Conservation (phyloP, 37 sponge, comb jelly and placozoan species). For the Amphimedon queenslandica region DNA sequence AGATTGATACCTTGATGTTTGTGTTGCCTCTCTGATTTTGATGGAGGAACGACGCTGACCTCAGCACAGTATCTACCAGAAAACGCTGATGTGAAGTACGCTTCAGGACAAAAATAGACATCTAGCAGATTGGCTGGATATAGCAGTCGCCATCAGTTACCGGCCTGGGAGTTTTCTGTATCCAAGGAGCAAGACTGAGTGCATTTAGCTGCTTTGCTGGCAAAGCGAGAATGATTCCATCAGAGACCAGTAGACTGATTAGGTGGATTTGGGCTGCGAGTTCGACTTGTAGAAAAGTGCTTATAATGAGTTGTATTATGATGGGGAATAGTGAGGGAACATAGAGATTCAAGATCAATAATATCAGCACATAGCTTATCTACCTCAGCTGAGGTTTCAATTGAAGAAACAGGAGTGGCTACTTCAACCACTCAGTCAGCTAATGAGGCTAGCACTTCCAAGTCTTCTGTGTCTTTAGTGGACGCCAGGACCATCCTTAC, state of each 20-base stretch:
- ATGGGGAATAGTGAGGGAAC: background rate
- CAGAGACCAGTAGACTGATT: background rate
- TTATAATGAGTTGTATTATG: background rate
- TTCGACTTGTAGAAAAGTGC: background rate
- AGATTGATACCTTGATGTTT: background rate
- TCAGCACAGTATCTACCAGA: constrained; percentile 59
- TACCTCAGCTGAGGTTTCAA: background rate
- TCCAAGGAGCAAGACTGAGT: background rate
- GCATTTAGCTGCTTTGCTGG: constrained; percentile 45
- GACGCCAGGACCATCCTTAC: constrained; percentile 36
- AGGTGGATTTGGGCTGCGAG: no score
- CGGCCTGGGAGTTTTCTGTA: constrained; percentile 55
- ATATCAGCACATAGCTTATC: background rate
- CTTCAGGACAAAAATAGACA: constrained; percentile 35
- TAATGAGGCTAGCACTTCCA: constrained; percentile 26
- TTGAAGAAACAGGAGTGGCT: background rate
- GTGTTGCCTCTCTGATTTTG: constrained; percentile 3
- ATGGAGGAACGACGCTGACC: constrained; percentile 35
- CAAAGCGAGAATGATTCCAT: constrained; percentile 47
- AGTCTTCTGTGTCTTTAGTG: background rate
- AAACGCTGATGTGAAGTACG: constrained; percentile 11
- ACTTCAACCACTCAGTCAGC: constrained; percentile 24
- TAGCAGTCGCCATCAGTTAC: constrained; percentile 41
- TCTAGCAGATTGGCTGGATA: constrained; percentile 46
- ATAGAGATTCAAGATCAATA: background rate